Evolutionary conservation across 37 sponge, comb jelly and placozoan genomes (phyloP), one percentile per base, ranked within the genome.

Genomic region (Halisarca cf. caerulea): DNA sequence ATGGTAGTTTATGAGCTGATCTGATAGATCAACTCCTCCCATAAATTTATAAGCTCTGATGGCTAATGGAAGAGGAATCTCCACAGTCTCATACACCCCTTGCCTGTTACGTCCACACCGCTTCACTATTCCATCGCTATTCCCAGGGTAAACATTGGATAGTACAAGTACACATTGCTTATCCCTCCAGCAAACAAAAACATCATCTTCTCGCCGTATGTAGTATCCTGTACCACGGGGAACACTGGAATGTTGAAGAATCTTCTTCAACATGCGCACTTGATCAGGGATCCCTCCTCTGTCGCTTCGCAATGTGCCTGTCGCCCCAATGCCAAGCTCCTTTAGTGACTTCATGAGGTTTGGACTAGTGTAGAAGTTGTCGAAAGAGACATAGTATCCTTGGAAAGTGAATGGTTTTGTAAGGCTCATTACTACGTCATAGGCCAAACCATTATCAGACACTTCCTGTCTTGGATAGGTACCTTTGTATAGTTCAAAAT

Each of bases 21-120:
- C 66, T 11, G 66, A 59, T 20, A 59, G 32, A 45, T 81, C 61
- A 14, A 81, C 82, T 28, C 82, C 82, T 61, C 64, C 82, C 82
- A 81, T 81, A n/a, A 35, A 25, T 14, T 33, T 14, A 58, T 81
- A 81, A 7, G 18, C 18, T 15, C 28, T 35, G n/a, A 81, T 35
- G 5, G 66, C 43, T 11, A 2, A 3, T 8, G 82, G 82, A 8
- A 61, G 36, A 40, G 41, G 73, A 6, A 15, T 35, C 5, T 59
- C 37, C 40, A 60, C 41, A 61, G 32, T 20, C n/a, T 58, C 24
- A 25, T 45, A 40, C 5, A 4, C 2, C 59, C 66, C 18, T 32
- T 6, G 25, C 14, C 27, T 33, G 6, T n/a, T 81, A n/a, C n/a
- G n/a, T 7, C 61, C 17, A 36, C 42, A 23, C n/a, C 20, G 32